phyloP scores from a whole-genome alignment of 2,797 vertebrate species.

The Erethizon dorsatum region DNA sequence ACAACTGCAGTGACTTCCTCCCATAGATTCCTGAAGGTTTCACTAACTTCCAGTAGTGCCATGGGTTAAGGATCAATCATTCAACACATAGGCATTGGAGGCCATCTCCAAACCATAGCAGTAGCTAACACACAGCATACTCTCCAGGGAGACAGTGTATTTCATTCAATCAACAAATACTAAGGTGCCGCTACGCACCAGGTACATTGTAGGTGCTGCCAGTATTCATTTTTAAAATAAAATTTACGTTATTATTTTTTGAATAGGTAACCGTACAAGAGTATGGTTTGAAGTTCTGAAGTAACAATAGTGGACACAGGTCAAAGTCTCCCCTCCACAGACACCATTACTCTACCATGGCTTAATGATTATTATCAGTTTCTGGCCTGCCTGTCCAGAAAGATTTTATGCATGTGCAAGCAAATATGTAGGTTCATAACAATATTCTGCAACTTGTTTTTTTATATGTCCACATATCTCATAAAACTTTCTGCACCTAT shows the following conservation, averaged over 20 bases:
- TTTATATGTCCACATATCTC: not conserved
- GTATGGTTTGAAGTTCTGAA: not conserved
- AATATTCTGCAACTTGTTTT: not conserved
- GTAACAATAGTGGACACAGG: not conserved
- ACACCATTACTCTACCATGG: not conserved
- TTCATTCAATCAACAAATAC: not conserved
- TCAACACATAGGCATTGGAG: not conserved
- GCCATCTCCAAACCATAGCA: not conserved
- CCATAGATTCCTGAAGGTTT: not conserved
- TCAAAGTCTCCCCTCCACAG: not conserved
- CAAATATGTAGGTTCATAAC: not conserved
- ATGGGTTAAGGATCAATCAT: not conserved
- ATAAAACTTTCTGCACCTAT: not conserved
- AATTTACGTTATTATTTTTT: not conserved
- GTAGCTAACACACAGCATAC: not conserved
- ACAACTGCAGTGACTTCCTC: not conserved
- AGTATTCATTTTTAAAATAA: not conserved
- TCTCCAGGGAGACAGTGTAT: not conserved
- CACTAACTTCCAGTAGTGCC: not conserved
- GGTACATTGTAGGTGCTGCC: not conserved
- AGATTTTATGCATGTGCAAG: not conserved
- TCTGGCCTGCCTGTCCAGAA: not conserved
- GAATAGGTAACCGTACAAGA: not conserved
- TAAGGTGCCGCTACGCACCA: not conserved
- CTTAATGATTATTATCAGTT: not conserved